Evolutionary conservation across 2,888 invertebrate genomes (phyloP), one percentile per base, ranked within the genome.

Genomic region (Pocota personata): DNA sequence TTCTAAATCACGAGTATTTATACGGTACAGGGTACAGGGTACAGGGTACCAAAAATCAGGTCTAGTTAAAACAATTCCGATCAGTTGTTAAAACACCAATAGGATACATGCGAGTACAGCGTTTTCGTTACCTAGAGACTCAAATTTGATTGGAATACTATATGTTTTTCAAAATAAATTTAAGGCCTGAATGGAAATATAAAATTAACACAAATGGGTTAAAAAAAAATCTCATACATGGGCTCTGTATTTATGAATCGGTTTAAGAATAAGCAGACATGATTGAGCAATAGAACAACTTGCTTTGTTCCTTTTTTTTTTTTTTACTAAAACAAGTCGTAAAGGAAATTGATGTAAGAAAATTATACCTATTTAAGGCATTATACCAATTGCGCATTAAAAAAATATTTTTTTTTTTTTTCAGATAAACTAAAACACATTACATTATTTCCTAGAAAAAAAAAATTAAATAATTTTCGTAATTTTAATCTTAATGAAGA

Each of bases 281-380:
- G 72, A 57, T 55, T 58, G 55, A 78, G 52, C 55, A 57, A 57
- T 69, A 78, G 78, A 55, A 62, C 43, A 62, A 58, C 27, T 78
- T 27, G 21, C 35, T 48, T 43, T 12, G 16, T 40, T 19, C 14
- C 21, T n/a, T 50, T 37, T 35, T 21, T 40, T 19, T 14, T 14
- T n/a, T 50, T 37, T 35, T 21, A 32, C 8, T 35, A 21, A 48
- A 32, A 21, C 12, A 19, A n/a, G n/a, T 30, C 8, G 1, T 8
- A 30, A 16, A 8, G 16, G 35, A 66, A 32, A 43, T 5, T 35
- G 12, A 8, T 8, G 4, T 35, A 14, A 16, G 8, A 71, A 78
- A 32, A n/a, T n/a, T n/a, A n/a, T n/a, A n/a, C n/a, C 19, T 5
- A 69, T 35, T 69, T 30, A 43, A 50, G 35, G 32, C 35, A 57